phyloP scores from a whole-genome alignment of 2,888 invertebrate species.

The Cheilosia vulpina region DNA sequence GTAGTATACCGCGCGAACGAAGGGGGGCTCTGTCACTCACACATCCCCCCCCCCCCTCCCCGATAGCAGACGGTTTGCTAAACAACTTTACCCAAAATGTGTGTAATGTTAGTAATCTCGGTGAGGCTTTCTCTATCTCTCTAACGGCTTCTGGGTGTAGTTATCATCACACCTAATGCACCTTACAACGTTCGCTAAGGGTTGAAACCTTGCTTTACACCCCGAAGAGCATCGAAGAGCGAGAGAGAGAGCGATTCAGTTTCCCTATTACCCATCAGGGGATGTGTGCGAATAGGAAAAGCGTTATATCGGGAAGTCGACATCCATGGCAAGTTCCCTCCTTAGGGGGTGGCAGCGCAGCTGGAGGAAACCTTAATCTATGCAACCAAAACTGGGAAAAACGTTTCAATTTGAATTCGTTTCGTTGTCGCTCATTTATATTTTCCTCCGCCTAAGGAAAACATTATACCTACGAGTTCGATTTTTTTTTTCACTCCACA shows the following conservation, averaged over 20 bases:
- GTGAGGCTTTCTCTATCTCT: conserved; percentile 62
- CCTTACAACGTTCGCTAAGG: conserved; percentile 54
- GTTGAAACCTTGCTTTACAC: conserved; percentile 56
- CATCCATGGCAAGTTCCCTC: conserved; percentile 59
- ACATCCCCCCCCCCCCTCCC: background rate
- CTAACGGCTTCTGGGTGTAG: conserved; percentile 40
- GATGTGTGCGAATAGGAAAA: conserved; percentile 73
- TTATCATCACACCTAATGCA: conserved; percentile 73
- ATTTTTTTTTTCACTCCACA: conserved; percentile 38
- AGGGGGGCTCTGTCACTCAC: conserved; percentile 33
- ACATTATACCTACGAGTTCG: conserved; percentile 20
- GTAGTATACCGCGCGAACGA: conserved; percentile 44
- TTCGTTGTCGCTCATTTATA: conserved; percentile 68
- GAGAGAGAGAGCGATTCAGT: conserved; percentile 65
- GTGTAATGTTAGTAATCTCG: conserved; percentile 46
- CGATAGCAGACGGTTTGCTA: conserved; percentile 53
- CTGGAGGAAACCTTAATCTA: conserved; percentile 69
- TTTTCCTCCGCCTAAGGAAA: conserved; percentile 65
- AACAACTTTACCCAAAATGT: conserved; percentile 59
- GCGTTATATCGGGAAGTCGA: conserved; percentile 64
- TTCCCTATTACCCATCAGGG: conserved; percentile 48
- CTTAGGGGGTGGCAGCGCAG: conserved; percentile 62
- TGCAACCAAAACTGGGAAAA: conserved; percentile 69
- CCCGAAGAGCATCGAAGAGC: conserved; percentile 57
- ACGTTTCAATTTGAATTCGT: conserved; percentile 74